Percentiles rank a stretch among this genome's conserved stretches.
Conservation (phyloP, 2,113 vertebrate species). For the Rhea pennata region DNA sequence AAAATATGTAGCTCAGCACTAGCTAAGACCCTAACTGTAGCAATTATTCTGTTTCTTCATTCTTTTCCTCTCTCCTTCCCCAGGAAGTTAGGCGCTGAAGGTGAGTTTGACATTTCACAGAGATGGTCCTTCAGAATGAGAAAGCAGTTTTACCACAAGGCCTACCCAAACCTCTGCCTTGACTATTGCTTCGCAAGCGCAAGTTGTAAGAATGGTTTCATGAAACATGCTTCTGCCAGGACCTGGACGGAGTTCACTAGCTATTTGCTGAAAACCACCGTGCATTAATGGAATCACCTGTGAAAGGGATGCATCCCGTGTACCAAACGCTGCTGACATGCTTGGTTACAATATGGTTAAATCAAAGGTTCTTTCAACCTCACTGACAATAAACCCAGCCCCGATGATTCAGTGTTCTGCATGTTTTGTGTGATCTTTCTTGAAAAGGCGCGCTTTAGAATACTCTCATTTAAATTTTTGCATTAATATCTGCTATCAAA, state of each 20-base stretch:
- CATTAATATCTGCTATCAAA: neutral
- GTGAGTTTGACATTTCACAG: neutral
- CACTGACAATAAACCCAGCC: neutral
- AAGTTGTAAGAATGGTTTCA: neutral
- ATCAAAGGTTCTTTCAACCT: neutral
- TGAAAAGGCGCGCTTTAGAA: neutral
- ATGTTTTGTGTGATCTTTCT: neutral
- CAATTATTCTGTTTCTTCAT: neutral
- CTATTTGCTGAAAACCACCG: neutral
- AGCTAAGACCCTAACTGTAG: neutral
- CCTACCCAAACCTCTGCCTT: neutral
- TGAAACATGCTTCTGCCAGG: neutral
- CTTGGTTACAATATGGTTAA: neutral
- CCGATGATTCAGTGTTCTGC: neutral
- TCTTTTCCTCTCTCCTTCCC: neutral
- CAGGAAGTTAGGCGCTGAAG: neutral
- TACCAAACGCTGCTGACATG: neutral
- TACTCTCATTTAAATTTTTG: neutral
- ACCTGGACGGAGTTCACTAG: neutral
- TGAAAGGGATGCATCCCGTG: neutral
- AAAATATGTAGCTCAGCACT: neutral
- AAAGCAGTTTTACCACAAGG: neutral
- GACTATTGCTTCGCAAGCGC: neutral
- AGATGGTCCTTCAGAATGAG: neutral
- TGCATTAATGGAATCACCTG: neutral